Evolutionary conservation across 1,140 invertebrate genomes (phyloP).

Genomic region (Pseudomyrmex cubaensis): DNA sequence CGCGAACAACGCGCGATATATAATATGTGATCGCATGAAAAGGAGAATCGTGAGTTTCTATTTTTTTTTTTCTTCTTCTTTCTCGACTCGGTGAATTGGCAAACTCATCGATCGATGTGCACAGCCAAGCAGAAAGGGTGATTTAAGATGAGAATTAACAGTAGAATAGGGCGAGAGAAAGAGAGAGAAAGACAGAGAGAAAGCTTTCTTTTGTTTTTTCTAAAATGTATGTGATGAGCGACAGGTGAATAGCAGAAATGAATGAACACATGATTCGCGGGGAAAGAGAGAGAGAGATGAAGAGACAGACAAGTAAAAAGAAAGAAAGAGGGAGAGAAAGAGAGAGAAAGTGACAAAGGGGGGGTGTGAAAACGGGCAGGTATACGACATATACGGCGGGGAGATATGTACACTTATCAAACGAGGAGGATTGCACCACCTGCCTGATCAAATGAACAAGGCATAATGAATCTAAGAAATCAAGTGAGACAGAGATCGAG

Average conservation of each 20-base stretch:
- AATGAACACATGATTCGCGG: constrained; percentile 74
- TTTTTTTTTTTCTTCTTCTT: background rate
- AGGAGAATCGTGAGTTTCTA: constrained; percentile 34
- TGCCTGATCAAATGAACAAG: constrained; percentile 8
- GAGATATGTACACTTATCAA: constrained; percentile 60
- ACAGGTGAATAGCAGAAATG: constrained; percentile 75
- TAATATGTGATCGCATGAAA: background rate
- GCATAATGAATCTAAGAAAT: background rate
- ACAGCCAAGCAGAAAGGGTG: constrained; percentile 79
- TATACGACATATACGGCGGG: constrained; percentile 44
- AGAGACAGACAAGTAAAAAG: no score
- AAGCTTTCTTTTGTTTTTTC: constrained; percentile 19
- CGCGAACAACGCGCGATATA: background rate
- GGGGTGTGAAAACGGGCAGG: background rate
- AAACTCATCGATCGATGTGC: constrained; percentile 80
- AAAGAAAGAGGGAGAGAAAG: constrained; percentile 37
- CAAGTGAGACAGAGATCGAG: constrained; percentile 25
- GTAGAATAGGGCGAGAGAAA: constrained; percentile 39
- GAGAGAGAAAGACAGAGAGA: constrained; percentile 51
- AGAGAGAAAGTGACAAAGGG: background rate
- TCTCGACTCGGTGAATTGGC: constrained; percentile 71
- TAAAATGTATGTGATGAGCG: constrained; percentile 56
- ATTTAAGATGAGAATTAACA: constrained; percentile 68
- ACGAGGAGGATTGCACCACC: constrained; percentile 41
- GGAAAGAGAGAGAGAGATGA: background rate